phyloP scores from a whole-genome alignment of 2,113 vertebrate species.

The Eolophus roseicapilla region DNA sequence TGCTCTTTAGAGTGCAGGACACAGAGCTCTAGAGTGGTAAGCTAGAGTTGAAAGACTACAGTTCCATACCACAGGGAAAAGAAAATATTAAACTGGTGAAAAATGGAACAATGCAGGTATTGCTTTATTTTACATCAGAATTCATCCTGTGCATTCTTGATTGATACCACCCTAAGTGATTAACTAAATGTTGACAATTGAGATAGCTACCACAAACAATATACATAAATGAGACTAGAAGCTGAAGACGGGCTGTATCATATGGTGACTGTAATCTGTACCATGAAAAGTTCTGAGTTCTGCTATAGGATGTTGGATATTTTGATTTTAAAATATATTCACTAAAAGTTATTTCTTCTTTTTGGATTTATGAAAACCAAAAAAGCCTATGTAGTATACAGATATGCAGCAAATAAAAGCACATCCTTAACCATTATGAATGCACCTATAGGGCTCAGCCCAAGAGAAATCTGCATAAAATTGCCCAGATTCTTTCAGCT shows the following conservation, averaged over 20 bases:
- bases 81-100: background rate
- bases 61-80: background rate
- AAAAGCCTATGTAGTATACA: background rate
- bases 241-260: background rate
- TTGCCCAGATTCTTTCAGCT: background rate
- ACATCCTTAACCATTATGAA: conserved; percentile 1
- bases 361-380: background rate
- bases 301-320: background rate
- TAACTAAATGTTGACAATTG: background rate
- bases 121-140: background rate
- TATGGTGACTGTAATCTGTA: background rate
- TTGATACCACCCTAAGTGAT: background rate
- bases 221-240: background rate
- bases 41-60: background rate
- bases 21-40: background rate
- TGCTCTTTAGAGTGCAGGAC: background rate
- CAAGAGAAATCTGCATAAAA: conserved; percentile 18
- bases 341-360: background rate
- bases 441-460: background rate
- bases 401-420: conserved; percentile 14
- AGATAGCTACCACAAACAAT: background rate
- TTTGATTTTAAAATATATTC: background rate
- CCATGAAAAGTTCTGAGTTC: background rate
- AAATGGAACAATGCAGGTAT: background rate
- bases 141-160: background rate